phyloP scores from a whole-genome alignment of 1,140 invertebrate species.

The Leucophenga varia region DNA sequence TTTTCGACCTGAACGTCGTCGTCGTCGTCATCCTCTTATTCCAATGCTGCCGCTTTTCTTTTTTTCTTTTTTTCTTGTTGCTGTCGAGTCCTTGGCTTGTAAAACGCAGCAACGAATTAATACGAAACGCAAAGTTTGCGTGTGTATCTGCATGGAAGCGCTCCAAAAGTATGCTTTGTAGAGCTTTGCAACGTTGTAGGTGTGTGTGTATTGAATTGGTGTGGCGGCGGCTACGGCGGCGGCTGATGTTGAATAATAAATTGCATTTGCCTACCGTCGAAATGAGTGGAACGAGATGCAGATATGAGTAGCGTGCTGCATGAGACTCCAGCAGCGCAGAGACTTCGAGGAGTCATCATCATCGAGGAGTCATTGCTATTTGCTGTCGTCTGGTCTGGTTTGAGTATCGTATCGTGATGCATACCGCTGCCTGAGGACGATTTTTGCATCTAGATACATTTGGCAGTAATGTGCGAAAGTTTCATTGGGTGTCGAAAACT shows the following conservation, averaged over 20 bases:
- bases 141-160: conserved; percentile 22
- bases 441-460: conserved; percentile 55
- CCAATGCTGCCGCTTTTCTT: background rate
- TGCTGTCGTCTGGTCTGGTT: too few species aligned
- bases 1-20: conserved; percentile 19
- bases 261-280: conserved; percentile 46
- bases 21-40: background rate
- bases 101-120: conserved; percentile 52
- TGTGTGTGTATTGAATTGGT: conserved; percentile 8
- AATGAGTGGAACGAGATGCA: conserved; percentile 23
- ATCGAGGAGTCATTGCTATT: too few species aligned
- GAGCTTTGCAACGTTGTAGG: conserved; percentile 9
- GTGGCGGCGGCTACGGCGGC: conserved; percentile 10
- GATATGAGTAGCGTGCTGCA: conserved; percentile 31
- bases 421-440: too few species aligned
- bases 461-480: conserved; percentile 55
- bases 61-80: background rate
- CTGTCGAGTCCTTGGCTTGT: conserved; percentile 4
- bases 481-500: conserved; percentile 54
- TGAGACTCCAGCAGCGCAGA: too few species aligned
- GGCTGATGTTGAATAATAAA: conserved; percentile 41
- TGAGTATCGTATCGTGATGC: background rate
- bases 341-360: too few species aligned
- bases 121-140: conserved; percentile 51
- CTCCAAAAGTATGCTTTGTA: background rate